Base-by-base conservation (phyloP, 2,797 vertebrate genomes). In the Premnoplex brunnescens region DNA sequence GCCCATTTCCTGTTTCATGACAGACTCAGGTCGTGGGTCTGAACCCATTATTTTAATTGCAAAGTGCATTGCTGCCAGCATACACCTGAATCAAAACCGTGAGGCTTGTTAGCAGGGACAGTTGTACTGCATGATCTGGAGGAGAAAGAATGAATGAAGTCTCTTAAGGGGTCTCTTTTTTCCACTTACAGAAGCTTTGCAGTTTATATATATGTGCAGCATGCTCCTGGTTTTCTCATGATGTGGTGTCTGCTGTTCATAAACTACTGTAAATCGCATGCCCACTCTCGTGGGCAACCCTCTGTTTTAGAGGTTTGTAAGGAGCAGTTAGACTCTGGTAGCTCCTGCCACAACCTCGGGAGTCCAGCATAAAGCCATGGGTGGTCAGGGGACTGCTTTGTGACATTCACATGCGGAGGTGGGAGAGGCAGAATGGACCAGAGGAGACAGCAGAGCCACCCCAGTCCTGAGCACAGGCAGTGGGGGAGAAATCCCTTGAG, bases 321-420 rank as follows among this genome's bases (percentile, higher is more conserved):
- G 48, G 56, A 95, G 8, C 16, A 73, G 32, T 22, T 51, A 46
- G 77, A 55, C n/a, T 75, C 46, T 22, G 22, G 13, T 6, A 37
- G 27, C 27, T 77, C 26, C 58, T 5, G 7, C 22, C 6, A 26
- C 7, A 60, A 0, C 9, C 10, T 32, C 0, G 1, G 13, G 7
- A 3, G 6, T 39, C 44, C 39, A 44, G 58, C 20, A 72, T n/a
- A 71, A 73, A 84, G 43, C 56, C 41, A 7, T 0, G 2, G 37
- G 51, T 21, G 37, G 14, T 43, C 72, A 67, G 46, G 46, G 51
- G 16, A 15, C 28, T 90, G 54, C 7, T 26, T 69, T 32, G 32
- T 48, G 83, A 28, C n/a, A 9, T 49, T 55, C 23, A 41, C 2
- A 0, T 20, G 24, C 62, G 67, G 74, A 26, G 43, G 9, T 6